Percentiles rank a stretch among this genome's conserved stretches.
These are phyloP conservation scores for Scyliorhinus canicula DNA, from an alignment of 2,797 vertebrate species.

Conservation along the genomic window DNA sequence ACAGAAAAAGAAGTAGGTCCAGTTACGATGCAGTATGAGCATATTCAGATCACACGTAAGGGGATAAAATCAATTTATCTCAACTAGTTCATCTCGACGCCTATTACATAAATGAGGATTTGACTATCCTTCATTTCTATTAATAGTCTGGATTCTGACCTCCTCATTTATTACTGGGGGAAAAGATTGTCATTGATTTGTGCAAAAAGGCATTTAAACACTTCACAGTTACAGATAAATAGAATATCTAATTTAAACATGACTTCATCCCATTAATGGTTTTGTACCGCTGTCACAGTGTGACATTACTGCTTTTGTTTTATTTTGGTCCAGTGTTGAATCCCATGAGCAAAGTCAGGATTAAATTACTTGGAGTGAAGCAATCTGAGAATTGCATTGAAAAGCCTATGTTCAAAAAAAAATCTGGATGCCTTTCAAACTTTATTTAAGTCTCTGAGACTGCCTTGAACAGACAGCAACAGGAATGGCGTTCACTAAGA, in stretches of 20 bases:
- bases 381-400: background rate
- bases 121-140: background rate
- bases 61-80: background rate
- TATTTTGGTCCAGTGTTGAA: background rate
- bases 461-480: background rate
- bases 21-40: background rate
- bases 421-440: background rate
- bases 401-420: background rate
- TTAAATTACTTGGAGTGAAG: background rate
- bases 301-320: background rate
- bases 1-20: background rate
- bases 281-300: background rate
- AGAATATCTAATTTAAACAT: slow-evolving; percentile 10
- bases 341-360: background rate
- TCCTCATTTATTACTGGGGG: background rate
- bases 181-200: background rate
- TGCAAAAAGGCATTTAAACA: background rate
- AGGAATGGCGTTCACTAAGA: background rate
- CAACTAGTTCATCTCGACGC: background rate
- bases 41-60: background rate
- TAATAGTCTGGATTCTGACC: slow-evolving; percentile 14
- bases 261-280: background rate
- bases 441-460: background rate
- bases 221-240: slow-evolving; percentile 22
- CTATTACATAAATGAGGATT: background rate